These are phyloP conservation scores for Gerris lacustris DNA, from an alignment of 2,888 invertebrate species.

Conservation along the genomic window DNA sequence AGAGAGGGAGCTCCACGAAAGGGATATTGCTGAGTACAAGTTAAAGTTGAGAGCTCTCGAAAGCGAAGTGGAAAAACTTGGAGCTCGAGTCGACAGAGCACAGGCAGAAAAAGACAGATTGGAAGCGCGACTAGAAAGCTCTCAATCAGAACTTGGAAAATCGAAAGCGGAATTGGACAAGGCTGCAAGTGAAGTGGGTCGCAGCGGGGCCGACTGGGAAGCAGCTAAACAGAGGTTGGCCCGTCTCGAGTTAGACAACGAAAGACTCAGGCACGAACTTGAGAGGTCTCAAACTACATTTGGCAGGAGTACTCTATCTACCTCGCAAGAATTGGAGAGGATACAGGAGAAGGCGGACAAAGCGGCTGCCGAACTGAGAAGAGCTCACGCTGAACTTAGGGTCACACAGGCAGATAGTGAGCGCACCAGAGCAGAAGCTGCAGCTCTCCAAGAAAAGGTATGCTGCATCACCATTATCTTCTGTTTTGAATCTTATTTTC, in stretches of 20 bases:
- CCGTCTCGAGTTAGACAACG: conserved; percentile 78
- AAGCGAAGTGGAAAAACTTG: conserved; percentile 80
- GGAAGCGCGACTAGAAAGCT: conserved; percentile 81
- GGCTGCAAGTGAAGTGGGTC: conserved; percentile 75
- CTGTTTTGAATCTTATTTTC: too few species aligned
- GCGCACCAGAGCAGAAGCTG: conserved; percentile 67
- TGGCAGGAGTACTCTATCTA: conserved; percentile 67
- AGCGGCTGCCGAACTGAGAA: conserved; percentile 65
- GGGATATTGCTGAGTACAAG: conserved; percentile 88
- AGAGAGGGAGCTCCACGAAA: conserved; percentile 68
- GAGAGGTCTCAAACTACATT: conserved; percentile 74
- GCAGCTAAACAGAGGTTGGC: conserved; percentile 70
- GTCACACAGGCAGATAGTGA: conserved; percentile 87
- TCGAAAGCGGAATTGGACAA: conserved; percentile 89
- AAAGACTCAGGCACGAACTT: conserved; percentile 70
- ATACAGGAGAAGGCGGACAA: conserved; percentile 79
- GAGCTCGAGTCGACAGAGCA: conserved; percentile 74
- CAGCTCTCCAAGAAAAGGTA: conserved; percentile 71
- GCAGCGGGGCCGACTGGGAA: conserved; percentile 82
- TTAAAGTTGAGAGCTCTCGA: conserved; percentile 84
- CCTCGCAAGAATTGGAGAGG: conserved; percentile 69
- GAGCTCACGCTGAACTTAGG: conserved; percentile 78
- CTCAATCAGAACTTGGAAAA: conserved; percentile 85
- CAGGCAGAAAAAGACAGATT: conserved; percentile 82
- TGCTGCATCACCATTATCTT: background rate